These are phyloP conservation scores for Podarcis lilfordi DNA, from an alignment of 2,797 vertebrate genomes.

Conservation along the genomic window DNA sequence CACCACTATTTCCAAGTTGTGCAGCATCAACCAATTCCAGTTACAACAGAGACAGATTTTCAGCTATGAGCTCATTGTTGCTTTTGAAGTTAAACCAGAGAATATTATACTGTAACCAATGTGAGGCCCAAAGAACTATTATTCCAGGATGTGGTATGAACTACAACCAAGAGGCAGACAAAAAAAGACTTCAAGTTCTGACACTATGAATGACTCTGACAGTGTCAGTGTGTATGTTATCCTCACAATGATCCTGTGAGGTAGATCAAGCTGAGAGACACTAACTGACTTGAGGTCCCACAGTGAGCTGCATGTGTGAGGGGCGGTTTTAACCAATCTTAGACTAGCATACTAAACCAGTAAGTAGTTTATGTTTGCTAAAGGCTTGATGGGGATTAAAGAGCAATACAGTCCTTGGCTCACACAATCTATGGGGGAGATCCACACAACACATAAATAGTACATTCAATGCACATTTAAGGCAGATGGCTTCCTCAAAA, in stretches of 20 bases:
- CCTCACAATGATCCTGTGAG: neutral
- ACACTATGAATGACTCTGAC: neutral
- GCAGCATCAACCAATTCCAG: slow-evolving; percentile 61
- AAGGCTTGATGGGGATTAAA: too few species aligned
- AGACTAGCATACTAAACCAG: neutral
- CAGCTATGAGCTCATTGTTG: slow-evolving; percentile 41
- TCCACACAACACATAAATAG: too few species aligned
- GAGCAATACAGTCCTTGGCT: too few species aligned
- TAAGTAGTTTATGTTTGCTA: slow-evolving; percentile 32
- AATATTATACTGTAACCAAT: slow-evolving; percentile 54
- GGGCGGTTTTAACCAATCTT: neutral
- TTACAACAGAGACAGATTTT: slow-evolving; percentile 45
- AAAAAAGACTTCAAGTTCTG: neutral
- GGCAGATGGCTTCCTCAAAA: slow-evolving; percentile 42
- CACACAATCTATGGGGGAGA: too few species aligned
- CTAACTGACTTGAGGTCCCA: neutral
- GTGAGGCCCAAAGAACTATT: neutral
- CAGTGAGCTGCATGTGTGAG: neutral
- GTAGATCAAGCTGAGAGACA: too few species aligned
- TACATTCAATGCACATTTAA: neutral
- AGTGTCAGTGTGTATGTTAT: neutral
- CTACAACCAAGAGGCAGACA: neutral
- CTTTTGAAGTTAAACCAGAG: slow-evolving; percentile 50
- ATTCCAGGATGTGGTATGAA: neutral
- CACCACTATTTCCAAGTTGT: slow-evolving; percentile 46